phyloP scores from a whole-genome alignment of 2,113 vertebrate genomes.

The Microcebus lehilahytsara region DNA sequence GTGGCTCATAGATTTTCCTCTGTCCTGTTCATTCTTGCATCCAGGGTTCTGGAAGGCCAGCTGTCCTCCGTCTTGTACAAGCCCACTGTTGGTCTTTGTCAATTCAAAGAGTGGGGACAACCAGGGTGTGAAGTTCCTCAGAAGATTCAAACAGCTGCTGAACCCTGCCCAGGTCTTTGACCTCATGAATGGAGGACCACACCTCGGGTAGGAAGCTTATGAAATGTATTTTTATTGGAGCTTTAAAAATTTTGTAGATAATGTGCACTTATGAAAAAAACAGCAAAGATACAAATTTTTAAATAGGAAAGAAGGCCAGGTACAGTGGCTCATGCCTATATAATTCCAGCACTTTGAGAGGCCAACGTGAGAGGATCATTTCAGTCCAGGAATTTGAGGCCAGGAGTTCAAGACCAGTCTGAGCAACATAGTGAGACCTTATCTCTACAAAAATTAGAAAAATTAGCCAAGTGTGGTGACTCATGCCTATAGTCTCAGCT shows the following conservation, averaged over 20 bases:
- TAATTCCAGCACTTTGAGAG: too few relatives aligned
- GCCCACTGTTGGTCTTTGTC: conserved; percentile 96
- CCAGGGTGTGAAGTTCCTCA: conserved; percentile 96
- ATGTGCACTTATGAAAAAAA: background rate
- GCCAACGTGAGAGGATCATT: too few relatives aligned
- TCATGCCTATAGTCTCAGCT: too few relatives aligned
- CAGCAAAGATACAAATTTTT: background rate
- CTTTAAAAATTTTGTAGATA: background rate
- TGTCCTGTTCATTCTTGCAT: background rate
- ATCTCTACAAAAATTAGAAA: too few relatives aligned
- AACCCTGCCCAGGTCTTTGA: conserved; percentile 99
- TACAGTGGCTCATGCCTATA: too few relatives aligned
- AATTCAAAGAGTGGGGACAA: conserved; percentile 99
- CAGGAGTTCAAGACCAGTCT: too few relatives aligned
- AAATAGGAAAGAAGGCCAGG: background rate
- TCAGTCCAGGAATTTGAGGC: too few relatives aligned
- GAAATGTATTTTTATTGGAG: background rate
- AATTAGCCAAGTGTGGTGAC: too few relatives aligned
- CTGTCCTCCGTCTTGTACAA: conserved; percentile 96
- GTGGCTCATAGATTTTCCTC: background rate
- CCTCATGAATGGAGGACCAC: conserved; percentile 98
- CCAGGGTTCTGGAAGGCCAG: conserved; percentile 98
- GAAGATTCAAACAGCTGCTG: conserved; percentile 97
- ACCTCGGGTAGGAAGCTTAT: conserved; percentile 91
- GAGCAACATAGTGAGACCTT: too few relatives aligned